These are phyloP conservation scores for Pontoporia blainvillei DNA, from an alignment of 2,113 vertebrate genomes.

Conservation along the genomic window DNA sequence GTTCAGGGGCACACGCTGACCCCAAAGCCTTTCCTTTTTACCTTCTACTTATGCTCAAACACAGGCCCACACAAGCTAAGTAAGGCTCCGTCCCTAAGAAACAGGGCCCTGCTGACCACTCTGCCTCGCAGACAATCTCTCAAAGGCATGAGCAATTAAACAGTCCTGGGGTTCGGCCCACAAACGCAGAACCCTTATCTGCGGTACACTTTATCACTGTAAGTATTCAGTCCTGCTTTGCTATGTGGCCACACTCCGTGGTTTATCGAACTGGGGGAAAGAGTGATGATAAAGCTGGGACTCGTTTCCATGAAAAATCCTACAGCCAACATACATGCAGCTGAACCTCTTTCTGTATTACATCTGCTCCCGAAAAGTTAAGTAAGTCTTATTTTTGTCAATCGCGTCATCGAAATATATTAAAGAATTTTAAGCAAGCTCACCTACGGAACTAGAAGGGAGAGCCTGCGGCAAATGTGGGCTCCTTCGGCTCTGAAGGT, in stretches of 20 bases:
- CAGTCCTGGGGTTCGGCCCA: not conserved
- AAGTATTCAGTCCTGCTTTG: not conserved
- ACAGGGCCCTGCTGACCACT: not conserved
- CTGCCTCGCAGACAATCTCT: not conserved
- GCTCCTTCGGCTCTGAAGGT: not conserved
- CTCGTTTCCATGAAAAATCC: not conserved
- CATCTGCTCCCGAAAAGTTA: not conserved
- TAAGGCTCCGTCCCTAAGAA: not conserved
- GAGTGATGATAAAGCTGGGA: not conserved
- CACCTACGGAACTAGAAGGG: not conserved
- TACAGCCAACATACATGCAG: fast-evolving
- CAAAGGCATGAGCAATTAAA: not conserved
- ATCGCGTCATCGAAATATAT: not conserved
- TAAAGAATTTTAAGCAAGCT: not conserved
- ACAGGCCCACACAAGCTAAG: not conserved
- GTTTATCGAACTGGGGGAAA: not conserved
- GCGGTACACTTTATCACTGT: not conserved
- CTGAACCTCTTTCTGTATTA: not conserved
- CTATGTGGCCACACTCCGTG: not conserved
- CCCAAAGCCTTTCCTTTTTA: not conserved
- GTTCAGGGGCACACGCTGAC: not conserved
- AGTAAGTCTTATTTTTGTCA: not conserved
- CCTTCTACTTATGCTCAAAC: not conserved
- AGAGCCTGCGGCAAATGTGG: not conserved
- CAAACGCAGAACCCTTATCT: not conserved